Evolutionary conservation across 2,797 vertebrate genomes (phyloP).

Genomic region (Scarus forsteni): DNA sequence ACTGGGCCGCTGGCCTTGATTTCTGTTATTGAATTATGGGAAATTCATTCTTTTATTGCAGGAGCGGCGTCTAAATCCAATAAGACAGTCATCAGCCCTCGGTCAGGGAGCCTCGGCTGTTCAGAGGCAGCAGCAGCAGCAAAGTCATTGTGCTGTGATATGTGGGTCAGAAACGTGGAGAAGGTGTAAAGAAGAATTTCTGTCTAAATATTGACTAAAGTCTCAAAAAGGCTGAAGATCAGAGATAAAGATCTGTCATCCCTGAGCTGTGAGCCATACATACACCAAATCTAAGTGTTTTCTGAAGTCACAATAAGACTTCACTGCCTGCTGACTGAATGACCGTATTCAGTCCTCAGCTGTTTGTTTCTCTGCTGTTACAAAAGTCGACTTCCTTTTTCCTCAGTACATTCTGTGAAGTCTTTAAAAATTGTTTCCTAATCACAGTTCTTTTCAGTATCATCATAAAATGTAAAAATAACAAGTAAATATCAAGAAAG

Average conservation of each 20-base stretch:
- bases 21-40: slow-evolving; percentile 79
- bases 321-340: too few species aligned
- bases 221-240: neutral
- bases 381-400: too few species aligned
- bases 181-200: neutral
- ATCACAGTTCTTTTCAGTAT: too few species aligned
- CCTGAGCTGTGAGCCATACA: neutral
- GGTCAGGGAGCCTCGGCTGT: slow-evolving; percentile 15
- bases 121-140: slow-evolving; percentile 42
- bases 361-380: too few species aligned
- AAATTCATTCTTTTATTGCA: slow-evolving; percentile 79
- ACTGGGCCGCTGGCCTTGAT: slow-evolving; percentile 72
- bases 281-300: too few species aligned
- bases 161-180: neutral
- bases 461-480: neutral
- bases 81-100: slow-evolving; percentile 68
- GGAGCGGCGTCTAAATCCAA: slow-evolving; percentile 75
- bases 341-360: too few species aligned
- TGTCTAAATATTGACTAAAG: neutral
- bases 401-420: too few species aligned
- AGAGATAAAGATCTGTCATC: neutral
- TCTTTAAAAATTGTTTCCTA: too few species aligned
- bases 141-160: slow-evolving; percentile 35
- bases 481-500: too few species aligned
- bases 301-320: too few species aligned